Evolutionary conservation across 37 sponge, comb jelly and placozoan species (phyloP).

Genomic region (Haliclona indistincta): DNA sequence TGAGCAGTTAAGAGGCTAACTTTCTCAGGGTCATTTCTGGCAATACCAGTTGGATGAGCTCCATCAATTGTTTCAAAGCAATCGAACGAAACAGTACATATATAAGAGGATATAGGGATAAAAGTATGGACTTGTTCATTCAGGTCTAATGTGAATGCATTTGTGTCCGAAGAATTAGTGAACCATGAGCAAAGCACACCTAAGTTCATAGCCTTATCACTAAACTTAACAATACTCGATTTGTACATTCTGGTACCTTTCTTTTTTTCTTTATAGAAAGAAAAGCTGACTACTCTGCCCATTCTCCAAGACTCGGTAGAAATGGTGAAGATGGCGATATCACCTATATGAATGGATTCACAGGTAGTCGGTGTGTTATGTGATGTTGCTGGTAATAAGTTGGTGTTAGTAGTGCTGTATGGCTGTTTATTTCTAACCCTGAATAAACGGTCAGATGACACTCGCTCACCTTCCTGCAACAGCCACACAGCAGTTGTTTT

Average conservation of each 20-base stretch:
- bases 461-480: constrained; percentile 49
- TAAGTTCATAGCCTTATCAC: neutral
- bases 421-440: constrained; percentile 51
- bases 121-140: constrained; percentile 1
- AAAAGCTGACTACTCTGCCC: neutral
- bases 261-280: neutral
- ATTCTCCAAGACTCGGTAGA: neutral
- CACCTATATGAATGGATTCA: constrained; percentile 6
- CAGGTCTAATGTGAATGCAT: neutral
- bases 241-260: constrained; percentile 16
- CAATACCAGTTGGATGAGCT: no score
- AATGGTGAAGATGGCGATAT: constrained; percentile 4
- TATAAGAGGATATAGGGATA: constrained; percentile 4
- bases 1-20: no score
- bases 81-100: constrained; percentile 29
- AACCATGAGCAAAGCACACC: constrained; percentile 58
- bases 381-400: neutral
- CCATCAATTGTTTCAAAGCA: constrained; percentile 19
- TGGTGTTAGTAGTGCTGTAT: neutral
- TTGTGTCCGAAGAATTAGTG: constrained; percentile 2
- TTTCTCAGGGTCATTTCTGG: no score
- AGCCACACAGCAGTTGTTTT: constrained; percentile 70
- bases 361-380: neutral
- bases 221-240: neutral
- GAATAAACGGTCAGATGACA: constrained; percentile 52